Evolutionary conservation across 2,113 vertebrate species (phyloP), one percentile per base, ranked within the genome.

Genomic region (Ictalurus punctatus): DNA sequence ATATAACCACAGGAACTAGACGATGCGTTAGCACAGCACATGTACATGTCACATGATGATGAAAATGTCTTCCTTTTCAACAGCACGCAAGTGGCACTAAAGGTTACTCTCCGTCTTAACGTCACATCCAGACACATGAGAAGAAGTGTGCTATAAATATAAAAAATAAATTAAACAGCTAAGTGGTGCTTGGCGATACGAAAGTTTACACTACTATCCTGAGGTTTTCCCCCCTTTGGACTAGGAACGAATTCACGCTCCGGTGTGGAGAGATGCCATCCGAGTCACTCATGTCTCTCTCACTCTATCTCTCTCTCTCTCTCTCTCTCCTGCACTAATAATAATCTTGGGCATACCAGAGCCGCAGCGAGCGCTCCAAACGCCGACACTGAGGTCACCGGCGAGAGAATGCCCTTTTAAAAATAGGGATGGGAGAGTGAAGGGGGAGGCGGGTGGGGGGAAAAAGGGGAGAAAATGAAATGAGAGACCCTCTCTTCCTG

Each of bases 391-490:
- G 82, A 92, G 90, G 92, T 92, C 92, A 92, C 71, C 81, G 12
- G 65, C 4, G 85, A 79, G 87, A 83, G 80, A 90, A 89, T 90
- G 92, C 82, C 92, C 87, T 90, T 94, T 94, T 94, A 95, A 94
- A 93, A 95, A 95, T 94, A 95, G 94, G 91, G 93, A 93, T 90
- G 89, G 90, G 82, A 89, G 86, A 44, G 34, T 9, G 30, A 34
- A 44, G 59, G 19, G 25, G n/a, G 44, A 44, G n/a, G 86, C 0
- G 48, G 21, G 69, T 84, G 19, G 44, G 19, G 44, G 40, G 10
- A n/a, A 79, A 54, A 61, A 27, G n/a, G 21, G 37, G 84, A 78
- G 81, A 79, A 85, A 27, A 78, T 59, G 90, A 93, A 90, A 92
- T 88, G 61, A 89, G 87, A 90, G 30, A 9, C 92, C 84, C 87